phyloP scores from a whole-genome alignment of 92 coral and sea anemone species.

The Epizoanthus rinbou region DNA sequence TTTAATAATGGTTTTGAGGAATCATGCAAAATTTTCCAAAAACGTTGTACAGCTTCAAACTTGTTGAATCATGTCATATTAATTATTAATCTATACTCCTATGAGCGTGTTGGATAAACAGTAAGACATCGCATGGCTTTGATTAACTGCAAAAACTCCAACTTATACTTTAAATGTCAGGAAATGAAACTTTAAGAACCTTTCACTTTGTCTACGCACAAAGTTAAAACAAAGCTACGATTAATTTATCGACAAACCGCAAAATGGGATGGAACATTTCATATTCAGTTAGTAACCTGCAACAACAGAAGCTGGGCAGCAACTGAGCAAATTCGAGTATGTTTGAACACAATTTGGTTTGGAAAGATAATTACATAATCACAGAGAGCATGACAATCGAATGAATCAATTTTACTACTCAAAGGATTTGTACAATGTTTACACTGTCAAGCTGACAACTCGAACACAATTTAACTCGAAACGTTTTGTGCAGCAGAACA shows the following conservation, averaged over 20 bases:
- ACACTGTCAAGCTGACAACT: too few relatives aligned
- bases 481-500: too few relatives aligned
- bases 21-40: too few relatives aligned
- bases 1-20: not conserved
- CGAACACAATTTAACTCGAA: too few relatives aligned
- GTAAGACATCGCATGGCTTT: not conserved
- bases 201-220: not conserved
- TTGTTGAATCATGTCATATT: too few relatives aligned
- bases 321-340: not conserved
- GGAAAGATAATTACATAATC: too few relatives aligned
- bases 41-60: too few relatives aligned
- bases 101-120: not conserved
- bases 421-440: too few relatives aligned
- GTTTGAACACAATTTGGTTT: conserved; percentile 11
- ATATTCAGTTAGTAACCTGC: conserved; percentile 26
- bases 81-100: not conserved
- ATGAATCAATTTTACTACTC: too few relatives aligned
- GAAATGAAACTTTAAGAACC: not conserved
- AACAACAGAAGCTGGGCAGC: not conserved
- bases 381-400: too few relatives aligned
- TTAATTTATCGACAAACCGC: too few relatives aligned
- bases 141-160: not conserved
- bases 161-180: not conserved
- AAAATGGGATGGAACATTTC: too few relatives aligned
- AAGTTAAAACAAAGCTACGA: not conserved